These are phyloP conservation scores for Phrixothrix hirtus DNA, from an alignment of 2,888 invertebrate genomes.

Conservation along the genomic window DNA sequence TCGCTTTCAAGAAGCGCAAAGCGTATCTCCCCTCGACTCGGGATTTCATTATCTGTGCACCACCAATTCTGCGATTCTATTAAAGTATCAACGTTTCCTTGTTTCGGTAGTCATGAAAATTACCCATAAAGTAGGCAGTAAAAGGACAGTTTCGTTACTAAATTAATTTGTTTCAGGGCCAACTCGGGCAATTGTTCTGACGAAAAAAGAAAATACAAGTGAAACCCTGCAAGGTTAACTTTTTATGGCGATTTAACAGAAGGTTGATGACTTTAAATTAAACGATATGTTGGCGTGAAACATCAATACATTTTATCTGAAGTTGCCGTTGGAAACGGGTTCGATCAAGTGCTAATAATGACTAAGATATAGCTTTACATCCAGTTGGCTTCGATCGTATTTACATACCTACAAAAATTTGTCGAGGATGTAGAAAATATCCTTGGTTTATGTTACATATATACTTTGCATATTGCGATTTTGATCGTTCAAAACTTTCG, in stretches of 20 bases:
- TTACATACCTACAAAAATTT: conserved; percentile 22
- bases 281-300: conserved; percentile 29
- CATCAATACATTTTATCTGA: conserved; percentile 39
- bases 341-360: conserved; percentile 40
- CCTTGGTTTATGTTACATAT: conserved; percentile 10
- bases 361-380: conserved; percentile 38
- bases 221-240: neutral
- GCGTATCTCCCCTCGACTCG: conserved; percentile 22
- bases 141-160: conserved; percentile 5
- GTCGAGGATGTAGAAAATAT: conserved; percentile 12
- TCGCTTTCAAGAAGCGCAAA: conserved; percentile 31
- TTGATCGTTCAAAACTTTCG: too few relatives aligned
- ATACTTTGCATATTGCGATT: too few relatives aligned
- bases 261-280: conserved; percentile 22
- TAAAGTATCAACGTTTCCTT: conserved; percentile 39
- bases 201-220: too few relatives aligned
- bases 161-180: conserved; percentile 1
- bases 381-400: conserved; percentile 27
- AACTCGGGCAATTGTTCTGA: too few relatives aligned
- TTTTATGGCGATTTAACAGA: conserved; percentile 3
- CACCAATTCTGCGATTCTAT: conserved; percentile 39
- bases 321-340: conserved; percentile 39
- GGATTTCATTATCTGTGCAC: conserved; percentile 41
- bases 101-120: conserved; percentile 21
- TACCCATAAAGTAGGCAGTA: conserved; percentile 18